Conservation (phyloP, 2,888 invertebrate genomes). For the Parelbella ahira region DNA sequence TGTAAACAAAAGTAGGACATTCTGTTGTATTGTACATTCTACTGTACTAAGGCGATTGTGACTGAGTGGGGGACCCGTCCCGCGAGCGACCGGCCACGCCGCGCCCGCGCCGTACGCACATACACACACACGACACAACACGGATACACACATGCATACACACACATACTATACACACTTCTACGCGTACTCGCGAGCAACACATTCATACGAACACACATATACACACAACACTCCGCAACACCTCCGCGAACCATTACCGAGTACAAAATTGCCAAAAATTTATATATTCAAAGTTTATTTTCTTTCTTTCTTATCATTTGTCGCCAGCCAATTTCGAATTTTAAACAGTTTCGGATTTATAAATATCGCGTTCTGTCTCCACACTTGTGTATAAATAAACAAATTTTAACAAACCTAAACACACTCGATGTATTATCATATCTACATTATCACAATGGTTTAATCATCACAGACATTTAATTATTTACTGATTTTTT, state of each 20-base stretch:
- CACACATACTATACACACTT: constrained; percentile 1
- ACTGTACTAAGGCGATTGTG: constrained; percentile 68
- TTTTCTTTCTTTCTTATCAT: constrained; percentile 33
- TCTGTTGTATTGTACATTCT: constrained; percentile 49
- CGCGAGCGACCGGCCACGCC: constrained; percentile 42
- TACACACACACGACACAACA: constrained; percentile 25
- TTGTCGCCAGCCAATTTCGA: constrained; percentile 9
- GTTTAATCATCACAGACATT: constrained; percentile 14
- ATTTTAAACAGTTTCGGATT: constrained; percentile 6
- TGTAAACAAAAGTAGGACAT: constrained; percentile 67
- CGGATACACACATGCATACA: constrained; percentile 18
- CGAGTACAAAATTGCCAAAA: constrained; percentile 81
- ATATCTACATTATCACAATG: constrained; percentile 24
- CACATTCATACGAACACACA: constrained; percentile 9
- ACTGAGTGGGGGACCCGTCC: constrained; percentile 53
- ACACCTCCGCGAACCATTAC: constrained; percentile 51
- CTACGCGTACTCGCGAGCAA: no score
- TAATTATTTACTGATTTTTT: constrained; percentile 10
- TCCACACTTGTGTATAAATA: no score
- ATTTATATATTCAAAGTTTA: constrained; percentile 45
- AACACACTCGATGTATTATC: no score
- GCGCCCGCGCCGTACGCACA: constrained; percentile 49
- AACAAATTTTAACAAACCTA: no score
- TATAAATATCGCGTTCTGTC: no score
- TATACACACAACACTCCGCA: constrained; percentile 25